phyloP scores from a whole-genome alignment of 2,113 vertebrate genomes.

The human region DNA sequence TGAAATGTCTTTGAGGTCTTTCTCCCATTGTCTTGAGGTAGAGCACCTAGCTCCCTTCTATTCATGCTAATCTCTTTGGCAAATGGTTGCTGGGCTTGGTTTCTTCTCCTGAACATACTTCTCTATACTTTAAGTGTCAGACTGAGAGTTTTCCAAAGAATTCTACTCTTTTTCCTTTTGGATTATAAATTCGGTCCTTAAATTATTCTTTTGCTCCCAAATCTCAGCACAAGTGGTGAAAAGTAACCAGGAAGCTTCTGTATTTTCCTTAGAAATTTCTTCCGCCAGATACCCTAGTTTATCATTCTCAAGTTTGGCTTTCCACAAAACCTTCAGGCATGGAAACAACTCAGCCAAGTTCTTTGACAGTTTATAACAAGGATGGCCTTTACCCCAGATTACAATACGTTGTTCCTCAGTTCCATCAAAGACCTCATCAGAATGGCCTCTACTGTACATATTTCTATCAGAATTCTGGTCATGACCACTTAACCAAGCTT shows the following conservation, averaged over 20 bases:
- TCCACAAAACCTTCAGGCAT: background rate
- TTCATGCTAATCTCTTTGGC: background rate
- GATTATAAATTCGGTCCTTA: background rate
- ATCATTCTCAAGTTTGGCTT: background rate
- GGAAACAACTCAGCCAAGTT: background rate
- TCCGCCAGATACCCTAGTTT: background rate
- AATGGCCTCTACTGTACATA: background rate
- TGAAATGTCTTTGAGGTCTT: background rate
- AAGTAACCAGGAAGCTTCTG: background rate
- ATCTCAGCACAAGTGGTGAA: background rate
- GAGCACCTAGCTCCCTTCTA: background rate
- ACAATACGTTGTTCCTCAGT: background rate
- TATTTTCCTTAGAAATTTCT: background rate
- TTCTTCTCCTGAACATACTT: background rate
- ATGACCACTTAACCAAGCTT: background rate
- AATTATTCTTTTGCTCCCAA: background rate
- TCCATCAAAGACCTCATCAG: background rate
- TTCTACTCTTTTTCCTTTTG: background rate
- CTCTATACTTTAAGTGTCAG: background rate
- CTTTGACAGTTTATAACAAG: background rate
- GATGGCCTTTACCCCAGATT: background rate
- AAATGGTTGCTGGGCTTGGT: background rate
- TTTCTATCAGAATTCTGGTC: background rate
- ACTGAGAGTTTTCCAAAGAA: background rate
- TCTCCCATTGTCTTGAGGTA: background rate